Evolutionary conservation across 2,888 invertebrate species (phyloP), one percentile per base, ranked within the genome.

Genomic region (Sphaerophoria taeniata): DNA sequence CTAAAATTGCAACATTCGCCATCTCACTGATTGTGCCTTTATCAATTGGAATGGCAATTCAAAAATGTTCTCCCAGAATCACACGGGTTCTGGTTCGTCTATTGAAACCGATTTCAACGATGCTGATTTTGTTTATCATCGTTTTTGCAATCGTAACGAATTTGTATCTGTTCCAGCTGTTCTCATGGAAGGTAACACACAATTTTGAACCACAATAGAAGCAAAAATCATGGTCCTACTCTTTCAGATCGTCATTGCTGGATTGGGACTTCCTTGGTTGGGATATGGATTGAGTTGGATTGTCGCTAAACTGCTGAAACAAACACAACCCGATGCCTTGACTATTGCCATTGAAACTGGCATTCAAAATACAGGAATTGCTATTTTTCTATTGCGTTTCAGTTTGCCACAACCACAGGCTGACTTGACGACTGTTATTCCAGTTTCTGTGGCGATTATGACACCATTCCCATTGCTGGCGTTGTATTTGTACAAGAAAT

Each of bases 261-360:
- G 97, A 2, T 93, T 97, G 91, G 94, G 95, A 0, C 92, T 98
- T 61, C 97, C 98, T 0, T 97, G 96, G 95, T 89, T 96, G 43
- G 98, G 98, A 0, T 98, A 97, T 90, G 69, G 93, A 3, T 92
- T 94, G 47, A 97, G 97, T 2, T 95, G 95, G 90, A 55, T 93
- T 7, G 88, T 94, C 0, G 95, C 97, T 0, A 92, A 93, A 69
- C 34, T 95, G 0, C 92, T 94, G 12, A 93, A 93, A 34, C 96
- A 96, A 90, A 93, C 94, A 5, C 91, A 93, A 55, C 91, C 93
- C 3, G 97, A 98, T 91, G 93, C 95, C 3, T 92, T 97, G n/a
- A 97, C 98, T 5, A 98, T 98, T 89, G 95, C 97, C 61, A 95
- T 98, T 63, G 98, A 98, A 93, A 97, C 97, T 4, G 98, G 98